Evolutionary conservation across 1,140 invertebrate genomes (phyloP).

Genomic region (Kradibia gibbosae): DNA sequence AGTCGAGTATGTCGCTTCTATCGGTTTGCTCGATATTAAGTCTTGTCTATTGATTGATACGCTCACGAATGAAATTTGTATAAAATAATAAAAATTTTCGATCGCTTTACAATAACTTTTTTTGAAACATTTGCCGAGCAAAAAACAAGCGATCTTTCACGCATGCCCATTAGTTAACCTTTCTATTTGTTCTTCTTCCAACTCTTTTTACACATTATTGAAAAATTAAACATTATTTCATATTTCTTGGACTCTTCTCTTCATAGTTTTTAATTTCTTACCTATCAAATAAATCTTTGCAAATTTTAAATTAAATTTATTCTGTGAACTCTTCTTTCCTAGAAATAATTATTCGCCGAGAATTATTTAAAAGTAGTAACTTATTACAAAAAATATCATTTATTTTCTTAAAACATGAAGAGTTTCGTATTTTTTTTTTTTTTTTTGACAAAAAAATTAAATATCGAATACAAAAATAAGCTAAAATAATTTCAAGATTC

Average conservation of each 20-base stretch:
- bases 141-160: neutral
- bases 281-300: too few relatives aligned
- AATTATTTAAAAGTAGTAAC: too few relatives aligned
- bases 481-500: too few relatives aligned
- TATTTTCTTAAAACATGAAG: too few relatives aligned
- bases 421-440: too few relatives aligned
- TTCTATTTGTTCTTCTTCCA: constrained; percentile 9
- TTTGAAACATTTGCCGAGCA: neutral
- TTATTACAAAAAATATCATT: too few relatives aligned
- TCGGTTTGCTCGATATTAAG: constrained; percentile 42
- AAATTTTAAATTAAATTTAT: too few relatives aligned
- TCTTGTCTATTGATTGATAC: constrained; percentile 44
- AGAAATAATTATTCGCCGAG: too few relatives aligned
- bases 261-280: constrained; percentile 1
- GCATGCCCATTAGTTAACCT: constrained; percentile 7
- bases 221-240: constrained; percentile 1
- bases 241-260: too few relatives aligned
- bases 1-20: constrained; percentile 59
- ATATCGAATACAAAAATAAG: too few relatives aligned
- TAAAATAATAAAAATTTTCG: constrained; percentile 38
- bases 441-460: too few relatives aligned
- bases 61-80: constrained; percentile 36
- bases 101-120: neutral
- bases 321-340: too few relatives aligned
- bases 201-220: constrained; percentile 6